phyloP scores from a whole-genome alignment of 2,888 invertebrate species.

The Drosophila nr. perissopoda region DNA sequence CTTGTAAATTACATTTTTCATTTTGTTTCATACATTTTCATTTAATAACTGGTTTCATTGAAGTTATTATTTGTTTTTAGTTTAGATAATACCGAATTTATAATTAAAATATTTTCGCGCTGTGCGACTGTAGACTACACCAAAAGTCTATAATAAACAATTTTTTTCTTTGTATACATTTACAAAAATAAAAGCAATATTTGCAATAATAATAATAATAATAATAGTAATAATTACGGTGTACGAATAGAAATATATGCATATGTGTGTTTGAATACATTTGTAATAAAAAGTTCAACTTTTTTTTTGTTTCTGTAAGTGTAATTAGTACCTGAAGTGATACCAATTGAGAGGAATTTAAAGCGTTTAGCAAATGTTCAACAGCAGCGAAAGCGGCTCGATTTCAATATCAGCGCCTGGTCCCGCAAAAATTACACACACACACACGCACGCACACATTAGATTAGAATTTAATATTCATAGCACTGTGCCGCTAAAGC shows the following conservation, averaged over 20 bases:
- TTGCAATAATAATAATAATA: constrained; percentile 58
- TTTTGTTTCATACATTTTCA: constrained; percentile 43
- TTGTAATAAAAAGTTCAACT: constrained; percentile 67
- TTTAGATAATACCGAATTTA: constrained; percentile 67
- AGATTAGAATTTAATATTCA: constrained; percentile 29
- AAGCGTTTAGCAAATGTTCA: constrained; percentile 56
- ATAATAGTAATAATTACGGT: constrained; percentile 61
- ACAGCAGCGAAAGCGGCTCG: constrained; percentile 36
- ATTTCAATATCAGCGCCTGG: constrained; percentile 43
- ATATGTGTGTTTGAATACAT: constrained; percentile 46
- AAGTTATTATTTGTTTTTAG: constrained; percentile 42
- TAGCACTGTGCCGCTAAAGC: constrained; percentile 45
- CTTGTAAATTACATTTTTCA: constrained; percentile 56
- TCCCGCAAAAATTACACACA: constrained; percentile 64
- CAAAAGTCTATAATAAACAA: constrained; percentile 49
- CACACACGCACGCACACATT: constrained; percentile 30
- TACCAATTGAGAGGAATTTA: constrained; percentile 53
- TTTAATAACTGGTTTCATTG: constrained; percentile 59
- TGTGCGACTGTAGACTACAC: constrained; percentile 46
- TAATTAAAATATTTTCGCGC: constrained; percentile 56
- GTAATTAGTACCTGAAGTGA: constrained; percentile 26
- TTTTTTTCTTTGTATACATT: constrained; percentile 62
- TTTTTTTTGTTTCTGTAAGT: constrained; percentile 49
- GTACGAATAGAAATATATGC: constrained; percentile 49
- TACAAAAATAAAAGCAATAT: constrained; percentile 69